phyloP scores from a whole-genome alignment of 2,113 vertebrate species.

The Myotis lucifugus region DNA sequence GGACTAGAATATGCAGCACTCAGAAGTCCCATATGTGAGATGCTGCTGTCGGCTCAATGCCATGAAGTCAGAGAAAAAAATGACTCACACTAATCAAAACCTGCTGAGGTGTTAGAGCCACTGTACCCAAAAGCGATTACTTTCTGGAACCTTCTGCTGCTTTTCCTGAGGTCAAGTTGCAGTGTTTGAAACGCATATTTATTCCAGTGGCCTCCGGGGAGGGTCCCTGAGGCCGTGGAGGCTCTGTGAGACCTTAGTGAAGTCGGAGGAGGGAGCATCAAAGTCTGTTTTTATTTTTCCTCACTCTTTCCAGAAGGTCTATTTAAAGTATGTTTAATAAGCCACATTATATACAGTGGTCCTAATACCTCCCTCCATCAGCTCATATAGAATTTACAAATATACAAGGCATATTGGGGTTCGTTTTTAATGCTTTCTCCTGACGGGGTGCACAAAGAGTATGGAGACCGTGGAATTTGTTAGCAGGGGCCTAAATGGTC shows the following conservation, averaged over 20 bases:
- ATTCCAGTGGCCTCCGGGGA: not conserved
- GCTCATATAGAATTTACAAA: rapidly evolving
- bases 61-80: not conserved
- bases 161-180: not conserved
- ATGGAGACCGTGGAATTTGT: not conserved
- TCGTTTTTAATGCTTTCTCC: not conserved
- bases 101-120: not conserved
- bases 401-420: rapidly evolving
- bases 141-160: not conserved
- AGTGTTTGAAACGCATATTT: not conserved
- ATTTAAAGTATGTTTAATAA: rapidly evolving
- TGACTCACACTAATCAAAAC: rapidly evolving
- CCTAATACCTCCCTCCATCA: rapidly evolving
- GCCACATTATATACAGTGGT: rapidly evolving
- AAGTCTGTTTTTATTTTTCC: not conserved
- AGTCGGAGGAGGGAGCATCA: not conserved
- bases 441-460: not conserved
- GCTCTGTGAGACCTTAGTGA: too few species aligned
- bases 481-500: not conserved
- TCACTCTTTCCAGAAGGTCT: not conserved
- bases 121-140: rapidly evolving
- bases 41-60: not conserved
- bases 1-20: rapidly evolving
- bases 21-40: rapidly evolving
- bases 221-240: not conserved